A percentile compares a stretch with the other conserved stretches of the same genome.
Conservation (phyloP, 2,888 invertebrate species). For the Netelia fuscicornis region DNA sequence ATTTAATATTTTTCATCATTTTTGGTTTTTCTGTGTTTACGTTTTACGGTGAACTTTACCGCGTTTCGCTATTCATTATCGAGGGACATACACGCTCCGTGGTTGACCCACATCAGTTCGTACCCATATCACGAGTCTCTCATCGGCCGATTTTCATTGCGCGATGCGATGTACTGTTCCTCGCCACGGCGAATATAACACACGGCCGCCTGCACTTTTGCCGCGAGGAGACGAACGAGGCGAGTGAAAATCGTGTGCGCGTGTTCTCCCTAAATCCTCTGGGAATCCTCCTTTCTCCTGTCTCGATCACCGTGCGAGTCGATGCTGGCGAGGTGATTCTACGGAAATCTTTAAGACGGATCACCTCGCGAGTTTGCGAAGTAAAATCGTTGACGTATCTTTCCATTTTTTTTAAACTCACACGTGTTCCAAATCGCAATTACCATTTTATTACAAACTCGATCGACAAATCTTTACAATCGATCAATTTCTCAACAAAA, state of each 20-base stretch:
- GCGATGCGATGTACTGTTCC: constrained; percentile 16
- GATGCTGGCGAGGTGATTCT: constrained; percentile 43
- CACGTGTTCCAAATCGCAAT: constrained; percentile 2
- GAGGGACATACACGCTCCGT: constrained; percentile 41
- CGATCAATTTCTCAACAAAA: too few species aligned
- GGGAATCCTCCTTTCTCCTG: constrained; percentile 78
- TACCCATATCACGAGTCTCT: constrained; percentile 59
- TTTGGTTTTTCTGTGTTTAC: not conserved
- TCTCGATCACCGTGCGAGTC: constrained; percentile 60
- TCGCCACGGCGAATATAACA: constrained; percentile 27
- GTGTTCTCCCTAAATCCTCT: constrained; percentile 72
- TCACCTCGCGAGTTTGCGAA: constrained; percentile 35
- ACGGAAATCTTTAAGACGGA: constrained; percentile 58
- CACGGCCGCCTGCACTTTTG: not conserved
- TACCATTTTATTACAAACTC: not conserved
- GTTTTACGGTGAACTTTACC: not conserved
- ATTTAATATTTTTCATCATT: not conserved
- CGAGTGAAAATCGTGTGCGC: constrained; percentile 49
- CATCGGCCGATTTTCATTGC: constrained; percentile 66
- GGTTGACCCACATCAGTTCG: constrained; percentile 58
- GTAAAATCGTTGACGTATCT: not conserved
- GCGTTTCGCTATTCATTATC: constrained; percentile 53
- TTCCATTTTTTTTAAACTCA: not conserved
- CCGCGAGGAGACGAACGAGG: constrained; percentile 57
- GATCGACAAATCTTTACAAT: too few species aligned